Base-by-base conservation (phyloP, 2,113 vertebrate species). In the Salvator merianae region DNA sequence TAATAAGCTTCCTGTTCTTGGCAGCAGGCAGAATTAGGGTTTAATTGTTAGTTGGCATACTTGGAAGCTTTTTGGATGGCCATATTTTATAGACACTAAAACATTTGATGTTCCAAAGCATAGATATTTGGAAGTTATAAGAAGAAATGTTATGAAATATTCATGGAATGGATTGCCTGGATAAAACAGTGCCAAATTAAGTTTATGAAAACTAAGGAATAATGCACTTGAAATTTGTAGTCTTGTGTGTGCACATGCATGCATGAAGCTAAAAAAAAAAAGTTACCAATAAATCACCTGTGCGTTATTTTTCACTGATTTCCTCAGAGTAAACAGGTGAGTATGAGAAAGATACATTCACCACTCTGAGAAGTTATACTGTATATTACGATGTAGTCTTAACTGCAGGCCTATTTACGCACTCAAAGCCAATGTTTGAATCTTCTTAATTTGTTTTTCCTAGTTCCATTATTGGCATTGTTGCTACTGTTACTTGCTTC, bases 61-160 rank as follows among this genome's bases (percentile, higher is more conserved):
- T 38, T 82, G 76, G 68, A 91, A 86, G 1, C 7, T 26, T 88
- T n/a, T 79, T 84, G 72, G 12, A n/a, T 12, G 82, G 5, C 26
- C 50, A 2, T 86, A 72, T 86, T 90, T 88, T 89, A 55, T 85
- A 79, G 92, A 84, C 28, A 79, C 66, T 53, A 30, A 87, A 26
- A 82, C 43, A 53, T 32, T 90, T 74, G 55, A 80, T n/a, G 47
- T 84, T 86, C 90, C 77, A 87, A 92, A 91, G 82, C 20, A 26
- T 38, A 86, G 73, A 34, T 7, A 72, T 82, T 91, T 88, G 72
- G 85, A 77, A 88, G 26, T 87, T 89, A 86, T 79, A 80, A 74
- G 80, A 83, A 88, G 78, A 62, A 74, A 85, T 85, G 84, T 83
- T 55, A 87, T 84, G 81, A 86, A 62, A 87, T 77, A 70, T 82